phyloP scores from a whole-genome alignment of 2,888 invertebrate genomes.

The Plebejus melissa region DNA sequence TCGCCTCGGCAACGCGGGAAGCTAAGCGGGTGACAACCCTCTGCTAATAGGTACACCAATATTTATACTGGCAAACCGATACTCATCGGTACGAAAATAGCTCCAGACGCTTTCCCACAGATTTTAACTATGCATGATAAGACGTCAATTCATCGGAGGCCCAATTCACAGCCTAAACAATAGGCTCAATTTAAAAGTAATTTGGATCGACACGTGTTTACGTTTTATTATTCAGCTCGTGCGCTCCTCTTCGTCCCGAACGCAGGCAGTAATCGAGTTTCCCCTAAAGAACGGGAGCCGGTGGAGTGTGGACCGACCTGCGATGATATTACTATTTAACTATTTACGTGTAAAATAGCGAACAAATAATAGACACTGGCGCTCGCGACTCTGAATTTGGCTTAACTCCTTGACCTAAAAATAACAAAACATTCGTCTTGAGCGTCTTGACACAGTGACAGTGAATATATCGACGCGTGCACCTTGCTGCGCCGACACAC shows the following conservation, averaged over 20 bases:
- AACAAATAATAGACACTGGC: constrained; percentile 31
- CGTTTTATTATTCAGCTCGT: constrained; percentile 1
- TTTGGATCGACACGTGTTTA: not conserved
- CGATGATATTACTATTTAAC: not conserved
- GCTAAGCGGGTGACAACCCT: not conserved
- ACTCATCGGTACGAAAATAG: not conserved
- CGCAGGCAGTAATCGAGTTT: not conserved
- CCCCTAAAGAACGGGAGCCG: not conserved
- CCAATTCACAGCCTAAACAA: not conserved
- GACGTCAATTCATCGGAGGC: not conserved
- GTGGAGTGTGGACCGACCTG: not conserved
- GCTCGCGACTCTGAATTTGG: constrained; percentile 42
- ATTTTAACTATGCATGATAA: not conserved
- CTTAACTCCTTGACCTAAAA: constrained; percentile 67
- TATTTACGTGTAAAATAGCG: not conserved
- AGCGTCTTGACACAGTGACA: constrained; percentile 53
- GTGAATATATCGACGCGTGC: constrained; percentile 27
- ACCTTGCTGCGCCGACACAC: constrained; percentile 35
- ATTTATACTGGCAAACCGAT: not conserved
- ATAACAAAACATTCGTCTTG: constrained; percentile 62
- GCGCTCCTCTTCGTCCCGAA: not conserved
- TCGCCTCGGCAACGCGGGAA: not conserved
- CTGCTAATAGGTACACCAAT: not conserved
- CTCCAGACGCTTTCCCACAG: not conserved
- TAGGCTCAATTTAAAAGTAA: constrained; percentile 1